phyloP scores from a whole-genome alignment of 2,113 vertebrate species.

The Salvelinus namaycush region DNA sequence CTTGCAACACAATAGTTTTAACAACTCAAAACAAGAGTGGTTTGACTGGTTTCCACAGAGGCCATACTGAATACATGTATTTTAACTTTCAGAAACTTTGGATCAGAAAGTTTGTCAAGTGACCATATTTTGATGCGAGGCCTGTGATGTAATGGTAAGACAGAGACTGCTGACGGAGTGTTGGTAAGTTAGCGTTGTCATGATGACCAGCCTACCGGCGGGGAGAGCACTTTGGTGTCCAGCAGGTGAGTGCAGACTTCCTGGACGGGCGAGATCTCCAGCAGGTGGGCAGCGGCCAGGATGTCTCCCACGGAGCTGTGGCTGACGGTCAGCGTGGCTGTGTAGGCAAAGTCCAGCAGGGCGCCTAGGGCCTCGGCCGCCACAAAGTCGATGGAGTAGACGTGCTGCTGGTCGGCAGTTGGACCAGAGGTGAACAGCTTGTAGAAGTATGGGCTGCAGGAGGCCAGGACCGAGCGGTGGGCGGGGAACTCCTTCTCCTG shows the following conservation, averaged over 20 bases:
- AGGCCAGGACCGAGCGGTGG: conserved; percentile 96
- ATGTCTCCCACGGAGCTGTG: conserved; percentile 91
- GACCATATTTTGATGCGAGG: not conserved
- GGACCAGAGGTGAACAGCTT: conserved; percentile 97
- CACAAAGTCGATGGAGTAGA: conserved; percentile 96
- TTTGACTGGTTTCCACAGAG: no score
- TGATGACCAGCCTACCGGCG: conserved; percentile 63
- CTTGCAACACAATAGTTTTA: no score
- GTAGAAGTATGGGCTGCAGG: conserved; percentile 97
- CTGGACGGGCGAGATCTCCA: conserved; percentile 92
- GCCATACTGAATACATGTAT: no score
- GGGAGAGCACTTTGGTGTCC: conserved; percentile 94
- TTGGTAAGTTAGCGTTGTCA: not conserved
- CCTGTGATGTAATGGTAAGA: not conserved
- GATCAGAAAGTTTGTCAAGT: no score
- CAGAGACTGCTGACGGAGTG: not conserved
- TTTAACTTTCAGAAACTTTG: no score
- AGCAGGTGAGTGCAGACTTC: conserved; percentile 96
- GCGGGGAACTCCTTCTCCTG: conserved; percentile 94
- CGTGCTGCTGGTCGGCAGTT: conserved; percentile 90
- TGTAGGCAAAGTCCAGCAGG: conserved; percentile 97
- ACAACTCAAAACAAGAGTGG: no score
- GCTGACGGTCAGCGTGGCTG: conserved; percentile 94
- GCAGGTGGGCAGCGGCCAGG: conserved; percentile 89
- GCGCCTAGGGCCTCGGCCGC: conserved; percentile 88